phyloP scores from a whole-genome alignment of 2,888 invertebrate genomes.

The Drosophila mimetica region DNA sequence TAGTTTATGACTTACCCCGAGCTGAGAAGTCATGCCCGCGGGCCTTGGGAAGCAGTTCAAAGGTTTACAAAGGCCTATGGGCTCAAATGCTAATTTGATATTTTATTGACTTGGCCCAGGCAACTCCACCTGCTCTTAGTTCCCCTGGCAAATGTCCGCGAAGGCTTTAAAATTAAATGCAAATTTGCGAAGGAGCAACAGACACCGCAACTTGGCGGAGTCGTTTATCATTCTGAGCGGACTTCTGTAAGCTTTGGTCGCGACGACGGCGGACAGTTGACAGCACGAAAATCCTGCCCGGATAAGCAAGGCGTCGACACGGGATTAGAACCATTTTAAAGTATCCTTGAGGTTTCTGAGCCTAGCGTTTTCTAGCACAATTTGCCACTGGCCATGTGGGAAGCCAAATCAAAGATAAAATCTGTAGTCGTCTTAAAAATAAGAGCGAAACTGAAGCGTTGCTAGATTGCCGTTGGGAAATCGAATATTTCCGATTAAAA shows the following conservation, averaged over 20 bases:
- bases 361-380: not conserved
- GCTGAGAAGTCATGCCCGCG: conserved; percentile 21
- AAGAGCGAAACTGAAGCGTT: conserved; percentile 8
- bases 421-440: conserved; percentile 13
- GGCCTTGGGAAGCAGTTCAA: conserved; percentile 37
- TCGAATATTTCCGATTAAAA: conserved; percentile 62
- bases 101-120: conserved; percentile 41
- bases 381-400: conserved; percentile 10
- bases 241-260: conserved; percentile 49
- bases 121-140: conserved; percentile 47
- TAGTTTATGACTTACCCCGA: conserved; percentile 23
- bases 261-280: conserved; percentile 45
- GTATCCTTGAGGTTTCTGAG: not conserved
- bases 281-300: conserved; percentile 29
- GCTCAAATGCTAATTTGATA: conserved; percentile 65
- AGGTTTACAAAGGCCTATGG: conserved; percentile 59
- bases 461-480: conserved; percentile 70
- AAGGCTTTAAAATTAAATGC: conserved; percentile 65
- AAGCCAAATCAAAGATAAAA: conserved; percentile 34
- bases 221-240: conserved; percentile 66
- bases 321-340: conserved; percentile 47
- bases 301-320: conserved; percentile 20
- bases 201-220: conserved; percentile 23
- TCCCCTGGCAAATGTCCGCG: conserved; percentile 25
- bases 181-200: conserved; percentile 50